Evolutionary conservation across 1,140 invertebrate species (phyloP).

Genomic region (Andrena cerasifolii): DNA sequence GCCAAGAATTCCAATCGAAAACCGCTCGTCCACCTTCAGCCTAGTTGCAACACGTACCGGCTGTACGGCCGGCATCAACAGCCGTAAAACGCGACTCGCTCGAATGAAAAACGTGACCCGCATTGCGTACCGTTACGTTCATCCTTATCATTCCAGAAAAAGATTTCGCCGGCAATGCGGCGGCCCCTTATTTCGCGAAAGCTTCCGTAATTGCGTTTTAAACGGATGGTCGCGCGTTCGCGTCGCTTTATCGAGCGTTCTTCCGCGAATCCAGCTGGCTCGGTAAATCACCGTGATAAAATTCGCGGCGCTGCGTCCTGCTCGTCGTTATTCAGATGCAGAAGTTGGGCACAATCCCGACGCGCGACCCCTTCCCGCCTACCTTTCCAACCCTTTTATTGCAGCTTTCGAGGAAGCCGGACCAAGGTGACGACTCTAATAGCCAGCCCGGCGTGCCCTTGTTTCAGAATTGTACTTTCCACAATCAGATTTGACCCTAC

Average conservation of each 20-base stretch:
- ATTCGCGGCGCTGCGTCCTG: not conserved
- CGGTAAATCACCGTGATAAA: not conserved
- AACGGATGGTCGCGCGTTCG: not conserved
- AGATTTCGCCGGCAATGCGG: not conserved
- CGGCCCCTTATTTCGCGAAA: slow-evolving; percentile 20
- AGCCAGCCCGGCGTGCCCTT: too few relatives aligned
- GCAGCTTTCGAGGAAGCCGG: too few relatives aligned
- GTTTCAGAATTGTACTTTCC: slow-evolving; percentile 79
- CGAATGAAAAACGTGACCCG: not conserved
- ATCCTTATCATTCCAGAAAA: not conserved
- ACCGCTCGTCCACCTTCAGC: not conserved
- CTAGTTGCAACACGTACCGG: not conserved
- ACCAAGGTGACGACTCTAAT: too few relatives aligned
- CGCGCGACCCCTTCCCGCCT: too few relatives aligned
- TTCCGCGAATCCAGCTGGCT: not conserved
- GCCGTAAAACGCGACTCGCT: not conserved
- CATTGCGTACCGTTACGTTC: not conserved
- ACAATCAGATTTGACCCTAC: slow-evolving; percentile 75
- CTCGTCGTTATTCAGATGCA: not conserved
- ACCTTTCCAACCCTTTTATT: too few relatives aligned
- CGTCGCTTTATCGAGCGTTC: not conserved
- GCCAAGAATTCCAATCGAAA: too few relatives aligned
- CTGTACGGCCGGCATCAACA: not conserved
- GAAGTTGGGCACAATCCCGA: too few relatives aligned
- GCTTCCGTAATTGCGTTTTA: not conserved